These are phyloP conservation scores for Clistopyga incitator DNA, from an alignment of 2,888 invertebrate species.

Conservation along the genomic window DNA sequence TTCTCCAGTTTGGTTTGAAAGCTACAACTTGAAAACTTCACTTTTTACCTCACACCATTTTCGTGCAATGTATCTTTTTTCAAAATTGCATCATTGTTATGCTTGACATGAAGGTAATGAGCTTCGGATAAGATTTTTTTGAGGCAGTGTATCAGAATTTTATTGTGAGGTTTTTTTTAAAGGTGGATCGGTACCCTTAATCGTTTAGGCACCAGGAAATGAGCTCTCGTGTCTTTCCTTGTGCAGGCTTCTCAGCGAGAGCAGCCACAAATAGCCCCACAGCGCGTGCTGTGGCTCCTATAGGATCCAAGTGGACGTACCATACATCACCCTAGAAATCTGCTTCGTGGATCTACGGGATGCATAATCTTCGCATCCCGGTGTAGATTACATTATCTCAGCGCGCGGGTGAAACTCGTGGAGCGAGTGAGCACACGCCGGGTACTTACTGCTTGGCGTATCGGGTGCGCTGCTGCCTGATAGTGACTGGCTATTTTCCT, in stretches of 20 bases:
- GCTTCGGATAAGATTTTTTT: too few species aligned
- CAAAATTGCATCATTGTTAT: too few species aligned
- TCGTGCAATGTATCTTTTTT: too few species aligned
- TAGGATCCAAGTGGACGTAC: slow-evolving; percentile 60
- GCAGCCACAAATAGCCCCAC: not conserved
- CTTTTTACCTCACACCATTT: too few species aligned
- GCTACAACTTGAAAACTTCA: too few species aligned
- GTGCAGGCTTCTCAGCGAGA: not conserved
- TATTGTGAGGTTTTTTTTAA: too few species aligned
- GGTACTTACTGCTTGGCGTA: slow-evolving; percentile 21
- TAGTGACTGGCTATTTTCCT: slow-evolving; percentile 45
- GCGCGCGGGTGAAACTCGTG: slow-evolving; percentile 34
- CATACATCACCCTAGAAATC: slow-evolving; percentile 77
- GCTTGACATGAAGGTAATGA: too few species aligned
- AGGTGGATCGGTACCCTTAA: not conserved
- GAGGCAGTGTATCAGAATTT: too few species aligned
- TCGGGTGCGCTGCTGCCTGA: slow-evolving; percentile 55
- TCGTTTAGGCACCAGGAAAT: slow-evolving; percentile 44
- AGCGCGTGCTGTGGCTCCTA: slow-evolving; percentile 54
- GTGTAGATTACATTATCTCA: slow-evolving; percentile 76
- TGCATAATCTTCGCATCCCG: slow-evolving; percentile 77
- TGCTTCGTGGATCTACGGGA: slow-evolving; percentile 78
- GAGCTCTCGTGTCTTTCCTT: slow-evolving; percentile 27
- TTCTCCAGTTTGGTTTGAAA: too few species aligned
- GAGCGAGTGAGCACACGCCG: slow-evolving; percentile 30